Evolutionary conservation across 2,113 vertebrate species (phyloP), one percentile per base, ranked within the genome.

Genomic region (Equus przewalskii): DNA sequence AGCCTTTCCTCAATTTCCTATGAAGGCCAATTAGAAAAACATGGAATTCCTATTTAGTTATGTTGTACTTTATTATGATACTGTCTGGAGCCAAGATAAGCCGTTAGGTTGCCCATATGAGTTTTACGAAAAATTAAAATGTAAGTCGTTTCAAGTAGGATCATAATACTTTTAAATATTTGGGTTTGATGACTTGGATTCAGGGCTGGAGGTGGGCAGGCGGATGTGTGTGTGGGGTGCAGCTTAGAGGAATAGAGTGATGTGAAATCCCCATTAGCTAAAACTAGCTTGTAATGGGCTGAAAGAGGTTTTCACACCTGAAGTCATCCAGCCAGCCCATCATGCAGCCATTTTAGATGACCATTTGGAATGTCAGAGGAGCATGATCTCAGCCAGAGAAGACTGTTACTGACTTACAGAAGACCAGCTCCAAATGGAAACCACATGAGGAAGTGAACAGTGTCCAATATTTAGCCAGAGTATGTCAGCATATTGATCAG

Each of bases 21-120:
- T 92, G 96, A 98, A 97, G 94, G 26, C 75, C 90, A 91, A 97
- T 98, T 98, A 98, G 95, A 97, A 98, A 96, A 98, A 97, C 98
- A 5, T 95, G 82, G 84, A 98, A 95, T 97, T 6, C 91, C 94
- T 96, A 96, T 98, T 98, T 95, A 92, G 86, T 60, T 95, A 69
- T 79, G 21, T 86, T 98, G 89, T 89, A 92, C 75, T 87, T 98
- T 98, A 93, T 97, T 97, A 92, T 93, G 94, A 88, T 80, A 81
- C 73, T 89, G 13, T 96, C 91, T 75, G 96, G 81, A 94, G 89
- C 60, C 89, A 98, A 95, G 56, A 65, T 65, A 49, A 64, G 51
- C 14, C 1, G 91, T 98, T 97, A 97, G 91, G 79, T 95, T 96
- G 76, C 75, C 96, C 89, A 90, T 96, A 92, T 91, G 86, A 90